Percentiles rank a stretch among this genome's conserved stretches.
Conservation (phyloP, 35 echinoderm and acorn worm genomes). For the Ophioderma brevispina region DNA sequence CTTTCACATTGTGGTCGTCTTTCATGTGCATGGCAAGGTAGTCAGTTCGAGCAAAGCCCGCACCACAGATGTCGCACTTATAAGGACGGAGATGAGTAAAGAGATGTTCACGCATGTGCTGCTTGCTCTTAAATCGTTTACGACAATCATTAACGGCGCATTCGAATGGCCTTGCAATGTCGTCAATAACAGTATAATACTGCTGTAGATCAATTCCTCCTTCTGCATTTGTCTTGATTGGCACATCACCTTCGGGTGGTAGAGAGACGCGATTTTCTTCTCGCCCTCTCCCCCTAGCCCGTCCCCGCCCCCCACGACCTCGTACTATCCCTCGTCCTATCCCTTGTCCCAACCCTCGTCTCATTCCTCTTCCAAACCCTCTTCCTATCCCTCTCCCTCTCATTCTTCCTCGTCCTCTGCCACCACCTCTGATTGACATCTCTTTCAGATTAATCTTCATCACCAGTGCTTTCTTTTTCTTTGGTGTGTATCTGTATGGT, state of each 20-base stretch:
- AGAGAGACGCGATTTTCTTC: background rate
- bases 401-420: background rate
- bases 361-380: background rate
- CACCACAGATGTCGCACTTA: slow-evolving; percentile 82
- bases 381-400: background rate
- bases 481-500: background rate
- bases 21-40: slow-evolving; percentile 95
- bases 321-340: background rate
- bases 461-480: slow-evolving; percentile 26
- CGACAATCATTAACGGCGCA: slow-evolving; percentile 72
- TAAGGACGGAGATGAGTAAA: slow-evolving; percentile 98
- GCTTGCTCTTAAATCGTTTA: slow-evolving; percentile 90
- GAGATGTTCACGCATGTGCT: slow-evolving; percentile 97
- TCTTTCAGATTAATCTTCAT: slow-evolving; percentile 3
- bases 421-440: background rate
- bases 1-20: slow-evolving; percentile 79
- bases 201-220: slow-evolving; percentile 37
- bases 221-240: slow-evolving; percentile 22
- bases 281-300: background rate
- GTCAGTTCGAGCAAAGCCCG: slow-evolving; percentile 89
- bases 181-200: slow-evolving; percentile 25
- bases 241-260: background rate
- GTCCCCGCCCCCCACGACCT: background rate
- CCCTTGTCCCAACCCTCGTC: background rate
- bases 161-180: slow-evolving; percentile 49